Conservation (phyloP, 1,140 invertebrate genomes). For the Eumeta japonica region DNA sequence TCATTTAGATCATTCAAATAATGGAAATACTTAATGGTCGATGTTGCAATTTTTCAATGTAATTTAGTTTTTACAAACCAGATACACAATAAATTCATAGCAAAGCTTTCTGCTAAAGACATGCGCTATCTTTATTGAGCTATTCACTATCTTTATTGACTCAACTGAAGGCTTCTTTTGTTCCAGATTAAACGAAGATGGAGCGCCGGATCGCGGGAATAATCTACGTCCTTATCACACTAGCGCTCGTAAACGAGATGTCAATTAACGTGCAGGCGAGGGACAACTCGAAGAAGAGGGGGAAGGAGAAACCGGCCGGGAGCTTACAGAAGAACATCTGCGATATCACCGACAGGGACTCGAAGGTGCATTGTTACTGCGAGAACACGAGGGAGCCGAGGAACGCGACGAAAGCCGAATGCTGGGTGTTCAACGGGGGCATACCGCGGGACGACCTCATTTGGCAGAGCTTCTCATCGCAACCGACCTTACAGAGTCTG, state of each 20-base stretch:
- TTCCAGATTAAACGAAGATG: slow-evolving; percentile 46
- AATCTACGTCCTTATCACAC: slow-evolving; percentile 40
- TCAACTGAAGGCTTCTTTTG: too few species aligned
- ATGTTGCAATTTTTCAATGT: too few species aligned
- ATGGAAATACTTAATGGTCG: too few species aligned
- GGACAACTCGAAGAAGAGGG: slow-evolving; percentile 38
- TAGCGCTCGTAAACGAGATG: slow-evolving; percentile 44
- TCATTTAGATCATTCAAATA: too few species aligned
- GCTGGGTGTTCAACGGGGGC: slow-evolving; percentile 65
- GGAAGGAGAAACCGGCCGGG: slow-evolving; percentile 37
- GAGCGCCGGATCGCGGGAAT: slow-evolving; percentile 31
- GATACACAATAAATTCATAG: too few species aligned
- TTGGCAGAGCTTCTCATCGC: slow-evolving; percentile 70
- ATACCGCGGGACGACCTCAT: slow-evolving; percentile 63
- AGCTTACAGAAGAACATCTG: slow-evolving; percentile 52
- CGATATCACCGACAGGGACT: slow-evolving; percentile 46
- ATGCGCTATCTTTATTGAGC: too few species aligned
- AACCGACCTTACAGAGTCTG: slow-evolving; percentile 67
- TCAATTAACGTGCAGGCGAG: slow-evolving; percentile 38
- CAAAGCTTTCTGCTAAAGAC: too few species aligned
- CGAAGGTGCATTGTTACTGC: slow-evolving; percentile 54
- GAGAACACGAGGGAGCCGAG: slow-evolving; percentile 42
- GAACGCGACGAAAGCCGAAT: slow-evolving; percentile 57
- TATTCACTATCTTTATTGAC: too few species aligned
- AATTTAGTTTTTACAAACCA: too few species aligned